Percentiles rank a stretch among this genome's conserved stretches.
Evolutionary conservation across 2,113 vertebrate species (phyloP).

Genomic region (Corythornis vintsioides): DNA sequence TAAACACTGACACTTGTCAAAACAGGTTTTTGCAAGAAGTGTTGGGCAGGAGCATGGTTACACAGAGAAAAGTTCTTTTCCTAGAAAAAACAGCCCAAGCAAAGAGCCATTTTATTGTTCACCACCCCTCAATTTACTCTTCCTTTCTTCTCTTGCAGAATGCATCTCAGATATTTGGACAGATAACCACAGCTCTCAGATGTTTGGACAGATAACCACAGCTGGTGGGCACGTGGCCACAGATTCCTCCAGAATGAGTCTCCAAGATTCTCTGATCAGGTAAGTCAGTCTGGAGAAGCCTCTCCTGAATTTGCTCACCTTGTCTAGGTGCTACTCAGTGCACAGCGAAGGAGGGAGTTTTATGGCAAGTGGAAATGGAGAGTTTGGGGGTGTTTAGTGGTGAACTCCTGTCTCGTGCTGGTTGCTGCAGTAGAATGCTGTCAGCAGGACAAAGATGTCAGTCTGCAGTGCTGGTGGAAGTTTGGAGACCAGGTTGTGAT

Average conservation of each 20-base stretch:
- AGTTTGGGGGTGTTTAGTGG: neutral
- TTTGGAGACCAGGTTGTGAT: neutral
- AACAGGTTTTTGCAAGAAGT: neutral
- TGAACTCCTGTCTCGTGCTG: neutral
- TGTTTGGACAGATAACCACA: constrained; percentile 5
- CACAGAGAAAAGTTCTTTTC: neutral
- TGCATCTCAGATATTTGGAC: neutral
- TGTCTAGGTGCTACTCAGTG: neutral
- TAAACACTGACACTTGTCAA: neutral
- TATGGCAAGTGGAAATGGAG: neutral
- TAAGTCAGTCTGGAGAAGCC: neutral
- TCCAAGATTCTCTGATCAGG: neutral
- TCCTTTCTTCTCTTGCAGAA: constrained; percentile 27
- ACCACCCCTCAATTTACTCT: neutral
- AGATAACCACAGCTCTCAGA: neutral
- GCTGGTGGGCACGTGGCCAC: neutral
- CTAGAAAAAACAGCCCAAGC: neutral
- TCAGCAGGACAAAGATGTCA: neutral
- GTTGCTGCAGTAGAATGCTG: neutral
- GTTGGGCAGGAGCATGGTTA: neutral
- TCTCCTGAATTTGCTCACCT: neutral
- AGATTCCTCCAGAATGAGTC: neutral
- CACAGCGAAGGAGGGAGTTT: neutral
- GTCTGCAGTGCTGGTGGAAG: neutral
- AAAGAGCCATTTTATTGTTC: constrained; percentile 9